These are phyloP conservation scores for Orbicella faveolata DNA, from an alignment of 64 coral and sea anemone species.

Conservation along the genomic window DNA sequence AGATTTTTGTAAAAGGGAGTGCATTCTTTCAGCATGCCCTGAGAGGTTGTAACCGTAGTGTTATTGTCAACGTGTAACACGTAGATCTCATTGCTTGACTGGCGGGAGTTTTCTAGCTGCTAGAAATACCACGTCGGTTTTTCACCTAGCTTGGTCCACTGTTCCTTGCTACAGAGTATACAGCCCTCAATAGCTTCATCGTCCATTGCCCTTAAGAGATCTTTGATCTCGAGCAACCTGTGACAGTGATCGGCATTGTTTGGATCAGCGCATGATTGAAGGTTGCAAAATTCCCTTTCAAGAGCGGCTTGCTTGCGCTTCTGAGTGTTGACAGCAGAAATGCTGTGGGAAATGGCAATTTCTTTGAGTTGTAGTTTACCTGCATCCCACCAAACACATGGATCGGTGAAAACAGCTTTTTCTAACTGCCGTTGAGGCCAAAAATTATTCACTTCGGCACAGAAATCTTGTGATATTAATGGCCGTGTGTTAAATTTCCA, in stretches of 20 bases:
- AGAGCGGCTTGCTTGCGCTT: not conserved
- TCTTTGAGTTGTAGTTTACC: slow-evolving; percentile 2
- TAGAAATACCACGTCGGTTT: slow-evolving; percentile 40
- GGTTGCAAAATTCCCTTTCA: not conserved
- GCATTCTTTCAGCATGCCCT: not conserved
- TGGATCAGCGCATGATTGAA: not conserved
- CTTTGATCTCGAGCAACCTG: not conserved
- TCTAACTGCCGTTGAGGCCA: not conserved
- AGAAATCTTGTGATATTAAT: not conserved
- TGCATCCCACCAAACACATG: not conserved
- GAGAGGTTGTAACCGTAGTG: not conserved
- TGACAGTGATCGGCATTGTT: not conserved
- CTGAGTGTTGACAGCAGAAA: not conserved
- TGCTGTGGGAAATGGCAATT: slow-evolving; percentile 12
- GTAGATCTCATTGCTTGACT: not conserved
- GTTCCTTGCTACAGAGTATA: slow-evolving; percentile 20
- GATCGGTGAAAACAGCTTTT: slow-evolving; percentile 1
- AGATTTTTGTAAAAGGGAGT: not conserved
- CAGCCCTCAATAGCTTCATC: not conserved
- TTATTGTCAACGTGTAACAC: not conserved
- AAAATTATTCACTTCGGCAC: not conserved
- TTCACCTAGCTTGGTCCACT: slow-evolving; percentile 39
- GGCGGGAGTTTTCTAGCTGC: not conserved
- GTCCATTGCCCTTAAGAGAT: slow-evolving; percentile 1
- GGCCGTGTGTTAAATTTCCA: not conserved